Evolutionary conservation across 1,140 invertebrate species (phyloP).

Genomic region (Leptoteleia sp.): DNA sequence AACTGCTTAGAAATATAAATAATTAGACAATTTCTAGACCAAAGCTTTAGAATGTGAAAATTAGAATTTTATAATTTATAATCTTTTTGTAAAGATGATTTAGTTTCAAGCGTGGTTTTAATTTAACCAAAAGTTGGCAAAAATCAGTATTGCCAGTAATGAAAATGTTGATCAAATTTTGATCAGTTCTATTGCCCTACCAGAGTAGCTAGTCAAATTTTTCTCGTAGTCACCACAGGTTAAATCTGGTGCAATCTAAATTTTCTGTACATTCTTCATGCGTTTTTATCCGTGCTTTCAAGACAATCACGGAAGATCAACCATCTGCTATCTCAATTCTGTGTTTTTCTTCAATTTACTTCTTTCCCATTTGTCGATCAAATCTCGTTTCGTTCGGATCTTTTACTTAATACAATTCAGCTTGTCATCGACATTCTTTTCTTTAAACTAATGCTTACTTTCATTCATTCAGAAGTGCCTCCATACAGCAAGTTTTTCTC

Average conservation of each 20-base stretch:
- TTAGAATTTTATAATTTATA: no score
- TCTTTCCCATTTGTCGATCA: background rate
- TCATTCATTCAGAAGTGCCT: conserved; percentile 13
- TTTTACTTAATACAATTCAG: no score
- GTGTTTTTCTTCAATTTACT: conserved; percentile 10
- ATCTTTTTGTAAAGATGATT: no score
- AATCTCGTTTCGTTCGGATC: conserved; percentile 3
- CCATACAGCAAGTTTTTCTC: background rate
- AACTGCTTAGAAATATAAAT: no score
- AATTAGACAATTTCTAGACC: no score
- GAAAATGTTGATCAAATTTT: no score
- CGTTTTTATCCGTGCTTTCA: conserved; percentile 66
- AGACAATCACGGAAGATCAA: conserved; percentile 68
- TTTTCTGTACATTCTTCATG: conserved; percentile 26
- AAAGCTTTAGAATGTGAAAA: no score
- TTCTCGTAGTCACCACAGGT: conserved; percentile 10
- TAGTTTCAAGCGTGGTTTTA: no score
- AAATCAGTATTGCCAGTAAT: no score
- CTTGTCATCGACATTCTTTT: conserved; percentile 10
- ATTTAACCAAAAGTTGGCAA: no score
- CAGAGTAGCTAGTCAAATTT: conserved; percentile 10
- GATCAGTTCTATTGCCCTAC: background rate
- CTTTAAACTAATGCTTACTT: conserved; percentile 31
- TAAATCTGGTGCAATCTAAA: conserved; percentile 11
- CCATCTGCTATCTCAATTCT: conserved; percentile 13